phyloP scores from a whole-genome alignment of 1,140 invertebrate species.

The Tetramorium alpestre region DNA sequence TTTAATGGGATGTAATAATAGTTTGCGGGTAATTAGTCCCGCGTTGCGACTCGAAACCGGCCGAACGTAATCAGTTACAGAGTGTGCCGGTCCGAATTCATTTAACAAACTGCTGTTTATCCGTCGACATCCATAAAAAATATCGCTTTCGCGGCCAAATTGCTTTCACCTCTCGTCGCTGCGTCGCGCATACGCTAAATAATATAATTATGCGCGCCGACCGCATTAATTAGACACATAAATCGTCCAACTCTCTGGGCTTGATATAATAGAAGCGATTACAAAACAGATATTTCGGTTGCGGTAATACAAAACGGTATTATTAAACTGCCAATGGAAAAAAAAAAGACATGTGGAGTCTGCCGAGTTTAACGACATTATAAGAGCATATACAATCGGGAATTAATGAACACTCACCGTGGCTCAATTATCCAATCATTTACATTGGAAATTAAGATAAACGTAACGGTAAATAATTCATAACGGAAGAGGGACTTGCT shows the following conservation, averaged over 20 bases:
- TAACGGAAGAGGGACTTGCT: background rate
- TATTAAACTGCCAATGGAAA: background rate
- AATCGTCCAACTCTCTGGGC: background rate
- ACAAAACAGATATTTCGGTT: constrained; percentile 3
- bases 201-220: constrained; percentile 43
- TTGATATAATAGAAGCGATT: constrained; percentile 20
- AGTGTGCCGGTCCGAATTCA: constrained; percentile 41
- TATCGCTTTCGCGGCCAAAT: constrained; percentile 47
- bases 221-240: constrained; percentile 10
- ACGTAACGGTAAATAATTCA: constrained; percentile 5
- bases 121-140: constrained; percentile 56
- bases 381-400: background rate
- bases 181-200: constrained; percentile 34
- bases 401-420: background rate
- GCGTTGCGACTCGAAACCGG: constrained; percentile 64
- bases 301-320: background rate
- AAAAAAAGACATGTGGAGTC: background rate
- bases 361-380: background rate
- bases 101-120: constrained; percentile 60
- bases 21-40: constrained; percentile 79
- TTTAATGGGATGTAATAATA: constrained; percentile 76
- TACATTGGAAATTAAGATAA: constrained; percentile 1
- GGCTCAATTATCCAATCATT: background rate
- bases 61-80: constrained; percentile 66
- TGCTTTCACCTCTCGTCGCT: constrained; percentile 32